These are phyloP conservation scores for Cerastis rubricosa DNA, from an alignment of 2,888 invertebrate genomes.

Conservation along the genomic window DNA sequence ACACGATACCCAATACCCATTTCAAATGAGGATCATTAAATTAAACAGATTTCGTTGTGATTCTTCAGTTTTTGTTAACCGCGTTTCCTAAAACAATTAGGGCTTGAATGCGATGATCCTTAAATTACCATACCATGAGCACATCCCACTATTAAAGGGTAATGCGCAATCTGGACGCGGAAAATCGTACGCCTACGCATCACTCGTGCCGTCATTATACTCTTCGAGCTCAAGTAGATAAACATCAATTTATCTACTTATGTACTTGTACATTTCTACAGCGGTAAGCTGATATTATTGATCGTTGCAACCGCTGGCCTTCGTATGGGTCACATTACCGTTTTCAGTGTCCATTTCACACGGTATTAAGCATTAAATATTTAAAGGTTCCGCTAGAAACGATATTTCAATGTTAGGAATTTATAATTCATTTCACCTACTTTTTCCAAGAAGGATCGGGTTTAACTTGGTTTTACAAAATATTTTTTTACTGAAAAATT, in stretches of 20 bases:
- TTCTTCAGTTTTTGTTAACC: neutral
- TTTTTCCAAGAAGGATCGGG: neutral
- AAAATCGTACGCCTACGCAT: slow-evolving; percentile 43
- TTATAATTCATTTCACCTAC: neutral
- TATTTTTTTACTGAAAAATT: neutral
- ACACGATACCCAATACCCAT: neutral
- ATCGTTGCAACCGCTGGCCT: slow-evolving; percentile 51
- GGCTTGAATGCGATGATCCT: neutral
- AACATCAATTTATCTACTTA: slow-evolving; percentile 56
- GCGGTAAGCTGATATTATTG: slow-evolving; percentile 53
- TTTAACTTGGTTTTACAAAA: neutral
- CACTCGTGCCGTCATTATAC: slow-evolving; percentile 36
- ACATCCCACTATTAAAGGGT: slow-evolving; percentile 36
- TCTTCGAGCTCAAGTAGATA: slow-evolving; percentile 45
- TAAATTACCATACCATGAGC: slow-evolving; percentile 7
- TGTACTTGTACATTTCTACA: slow-evolving; percentile 34
- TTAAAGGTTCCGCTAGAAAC: slow-evolving; percentile 22
- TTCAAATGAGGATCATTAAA: neutral
- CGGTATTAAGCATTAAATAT: slow-evolving; percentile 39
- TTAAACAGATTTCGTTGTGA: neutral
- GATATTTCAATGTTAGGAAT: slow-evolving; percentile 27
- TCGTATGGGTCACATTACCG: slow-evolving; percentile 45
- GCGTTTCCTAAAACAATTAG: slow-evolving; percentile 16
- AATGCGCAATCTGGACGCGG: slow-evolving; percentile 40
- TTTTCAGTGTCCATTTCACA: slow-evolving; percentile 48